Percentiles rank a stretch among this genome's conserved stretches.
phyloP scores from a whole-genome alignment of 2,797 vertebrate species.

The Epinephelus coioides region DNA sequence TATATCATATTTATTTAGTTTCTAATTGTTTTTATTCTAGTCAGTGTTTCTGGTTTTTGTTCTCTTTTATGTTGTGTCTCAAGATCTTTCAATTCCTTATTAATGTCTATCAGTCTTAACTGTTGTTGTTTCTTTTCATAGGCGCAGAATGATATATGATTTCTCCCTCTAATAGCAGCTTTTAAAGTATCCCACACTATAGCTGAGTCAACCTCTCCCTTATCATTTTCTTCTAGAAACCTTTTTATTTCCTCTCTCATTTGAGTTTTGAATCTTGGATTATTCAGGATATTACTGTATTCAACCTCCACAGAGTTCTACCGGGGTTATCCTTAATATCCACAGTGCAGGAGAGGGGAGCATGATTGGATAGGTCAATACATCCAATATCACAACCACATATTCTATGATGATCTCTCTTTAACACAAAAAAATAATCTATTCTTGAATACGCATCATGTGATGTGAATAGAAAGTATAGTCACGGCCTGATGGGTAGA shows the following conservation, averaged over 20 bases:
- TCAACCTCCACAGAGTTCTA: too few relatives aligned
- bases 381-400: too few relatives aligned
- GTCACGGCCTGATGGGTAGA: too few relatives aligned
- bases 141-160: not conserved
- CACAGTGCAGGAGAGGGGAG: too few relatives aligned
- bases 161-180: not conserved
- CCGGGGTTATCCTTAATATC: too few relatives aligned
- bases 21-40: not conserved
- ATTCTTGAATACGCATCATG: too few relatives aligned
- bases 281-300: not conserved
- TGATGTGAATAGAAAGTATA: too few relatives aligned
- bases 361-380: too few relatives aligned
- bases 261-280: not conserved
- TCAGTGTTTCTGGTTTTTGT: too few relatives aligned
- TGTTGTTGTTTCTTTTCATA: not conserved
- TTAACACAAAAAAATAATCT: too few relatives aligned
- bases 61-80: not conserved
- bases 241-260: not conserved
- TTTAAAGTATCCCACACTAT: not conserved
- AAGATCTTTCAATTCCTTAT: not conserved
- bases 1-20: not conserved
- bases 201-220: not conserved
- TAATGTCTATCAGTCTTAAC: not conserved
- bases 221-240: not conserved
- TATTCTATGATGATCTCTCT: too few relatives aligned